These are phyloP conservation scores for Zoroaster sp. DNA, from an alignment of 53 echinoderm and acorn worm species.

Conservation along the genomic window DNA sequence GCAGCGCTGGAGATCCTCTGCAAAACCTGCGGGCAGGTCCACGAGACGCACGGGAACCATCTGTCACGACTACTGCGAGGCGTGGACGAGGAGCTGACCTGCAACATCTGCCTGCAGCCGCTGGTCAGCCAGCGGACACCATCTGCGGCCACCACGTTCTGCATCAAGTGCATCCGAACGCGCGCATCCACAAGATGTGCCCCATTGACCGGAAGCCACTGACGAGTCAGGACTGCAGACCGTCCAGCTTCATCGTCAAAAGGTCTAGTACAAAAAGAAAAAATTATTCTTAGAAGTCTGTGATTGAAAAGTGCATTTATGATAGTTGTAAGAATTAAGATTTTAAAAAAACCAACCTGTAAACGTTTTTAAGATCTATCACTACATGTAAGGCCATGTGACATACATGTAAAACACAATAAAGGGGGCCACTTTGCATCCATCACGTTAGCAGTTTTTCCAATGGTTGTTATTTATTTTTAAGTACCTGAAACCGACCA, in stretches of 20 bases:
- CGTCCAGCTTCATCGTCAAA: constrained; percentile 88
- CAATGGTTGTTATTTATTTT: no score
- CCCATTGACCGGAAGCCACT: constrained; percentile 85
- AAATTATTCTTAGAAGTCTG: no score
- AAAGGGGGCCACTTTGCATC: not conserved
- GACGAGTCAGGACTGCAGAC: constrained; percentile 76
- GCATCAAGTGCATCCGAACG: constrained; percentile 77
- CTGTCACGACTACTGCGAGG: constrained; percentile 87
- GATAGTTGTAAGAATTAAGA: not conserved
- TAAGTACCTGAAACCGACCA: no score
- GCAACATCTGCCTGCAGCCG: constrained; percentile 93
- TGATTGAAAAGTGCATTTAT: no score
- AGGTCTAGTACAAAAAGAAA: no score
- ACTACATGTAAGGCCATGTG: not conserved
- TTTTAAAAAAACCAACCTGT: not conserved
- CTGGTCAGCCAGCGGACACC: constrained; percentile 89
- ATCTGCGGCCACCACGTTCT: constrained; percentile 98
- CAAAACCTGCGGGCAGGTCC: constrained; percentile 85
- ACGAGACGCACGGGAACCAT: constrained; percentile 86
- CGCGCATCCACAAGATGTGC: constrained; percentile 84
- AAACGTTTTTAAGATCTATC: not conserved
- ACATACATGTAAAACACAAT: not conserved
- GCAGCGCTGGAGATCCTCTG: constrained; percentile 67
- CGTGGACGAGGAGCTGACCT: constrained; percentile 92
- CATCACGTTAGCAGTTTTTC: not conserved